Evolutionary conservation across 2,888 invertebrate genomes (phyloP), one percentile per base, ranked within the genome.

Genomic region (Chrysolina oricalcia): DNA sequence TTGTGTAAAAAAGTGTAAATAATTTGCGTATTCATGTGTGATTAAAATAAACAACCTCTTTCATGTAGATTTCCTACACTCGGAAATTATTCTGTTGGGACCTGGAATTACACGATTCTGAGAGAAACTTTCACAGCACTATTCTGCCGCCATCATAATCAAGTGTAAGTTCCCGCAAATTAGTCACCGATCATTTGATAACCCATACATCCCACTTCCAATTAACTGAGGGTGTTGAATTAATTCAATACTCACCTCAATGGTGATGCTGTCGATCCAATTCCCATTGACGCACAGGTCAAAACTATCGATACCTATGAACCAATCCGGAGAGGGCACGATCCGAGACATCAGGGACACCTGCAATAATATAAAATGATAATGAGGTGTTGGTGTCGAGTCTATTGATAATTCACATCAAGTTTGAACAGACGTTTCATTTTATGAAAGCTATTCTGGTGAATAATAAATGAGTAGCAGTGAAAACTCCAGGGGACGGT

Each of bases 301-400:
- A 86, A 97, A 95, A 84, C 96, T 94, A 89, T 97, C 97, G 65
- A 98, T 93, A 70, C 98, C 98, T 72, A 96, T 93, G 89, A 97
- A 97, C 97, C 98, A 98, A 89, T 98, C 97, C 2, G 97, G 97
- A 19, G 97, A 97, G 19, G 98, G 98, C 75, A 97, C 93, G 90
- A 98, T 95, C 81, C 96, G 92, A 72, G 96, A 93, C 92, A 97
- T 95, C 86, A 97, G 92, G 73, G 97, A 98, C 81, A 98, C 95
- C 94, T 96, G 90, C 40, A 35, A 50, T 48, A 40, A 35, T n/a
- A 66, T 48, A 9, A 19, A 41, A 19, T 15, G 21, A 10, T 23
- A 43, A n/a, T 23, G 27, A 23, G n/a, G 0, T 46, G 15, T 66
- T n/a, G 8, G 17, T 11, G 21, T n/a, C 40, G 17, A 21, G 21